phyloP scores from a whole-genome alignment of 2,888 invertebrate genomes.

The Tetropium fuscum region DNA sequence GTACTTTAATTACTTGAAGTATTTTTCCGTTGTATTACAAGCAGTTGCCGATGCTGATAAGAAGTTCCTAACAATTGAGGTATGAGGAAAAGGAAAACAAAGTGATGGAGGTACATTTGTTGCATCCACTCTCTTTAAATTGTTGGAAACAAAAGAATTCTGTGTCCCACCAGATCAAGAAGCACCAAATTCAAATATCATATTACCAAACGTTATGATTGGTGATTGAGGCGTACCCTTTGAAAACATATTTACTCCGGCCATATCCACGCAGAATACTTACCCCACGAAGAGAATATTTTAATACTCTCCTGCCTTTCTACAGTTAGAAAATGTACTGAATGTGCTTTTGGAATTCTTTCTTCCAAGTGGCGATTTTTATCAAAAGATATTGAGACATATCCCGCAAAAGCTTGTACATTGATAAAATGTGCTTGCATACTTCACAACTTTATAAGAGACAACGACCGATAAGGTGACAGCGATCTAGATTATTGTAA shows the following conservation, averaged over 20 bases:
- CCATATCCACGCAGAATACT: constrained; percentile 26
- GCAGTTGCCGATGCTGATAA: constrained; percentile 18
- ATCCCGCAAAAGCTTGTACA: constrained; percentile 17
- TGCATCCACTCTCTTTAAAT: constrained; percentile 19
- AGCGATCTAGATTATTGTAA: constrained; percentile 3
- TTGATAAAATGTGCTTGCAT: constrained; percentile 29
- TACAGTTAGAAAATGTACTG: constrained; percentile 31
- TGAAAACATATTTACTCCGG: constrained; percentile 26
- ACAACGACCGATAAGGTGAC: constrained; percentile 11
- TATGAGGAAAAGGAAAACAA: constrained; percentile 11
- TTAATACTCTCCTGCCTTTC: constrained; percentile 32
- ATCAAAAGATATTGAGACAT: constrained; percentile 31
- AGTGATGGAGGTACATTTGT: constrained; percentile 16
- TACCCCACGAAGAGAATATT: constrained; percentile 28
- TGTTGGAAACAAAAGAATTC: constrained; percentile 12
- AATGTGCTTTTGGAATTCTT: constrained; percentile 35
- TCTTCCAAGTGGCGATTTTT: constrained; percentile 32
- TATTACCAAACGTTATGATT: constrained; percentile 13
- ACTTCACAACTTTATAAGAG: constrained; percentile 21
- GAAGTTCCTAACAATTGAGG: constrained; percentile 23
- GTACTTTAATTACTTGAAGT: constrained; percentile 30
- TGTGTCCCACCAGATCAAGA: constrained; percentile 9
- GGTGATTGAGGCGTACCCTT: neutral
- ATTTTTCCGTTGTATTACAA: constrained; percentile 21
- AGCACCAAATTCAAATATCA: constrained; percentile 7